Percentiles rank a stretch among this genome's conserved stretches.
Conservation (phyloP, 2,797 vertebrate genomes). For the Staurois parvus region DNA sequence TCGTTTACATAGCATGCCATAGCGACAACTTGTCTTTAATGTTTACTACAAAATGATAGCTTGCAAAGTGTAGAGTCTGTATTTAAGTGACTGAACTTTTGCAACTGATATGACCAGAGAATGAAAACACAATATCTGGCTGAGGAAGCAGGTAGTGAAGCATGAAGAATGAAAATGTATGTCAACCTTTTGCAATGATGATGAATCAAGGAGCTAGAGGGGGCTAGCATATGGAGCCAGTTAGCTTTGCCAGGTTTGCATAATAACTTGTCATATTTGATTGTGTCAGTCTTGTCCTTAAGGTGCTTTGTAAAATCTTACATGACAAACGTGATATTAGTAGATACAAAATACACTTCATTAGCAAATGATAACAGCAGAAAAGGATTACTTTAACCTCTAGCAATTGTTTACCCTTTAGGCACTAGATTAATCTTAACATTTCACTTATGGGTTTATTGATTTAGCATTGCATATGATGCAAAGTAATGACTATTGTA, state of each 20-base stretch:
- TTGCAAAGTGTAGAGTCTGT: too few species aligned
- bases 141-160: constrained; percentile 22
- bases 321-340: not conserved
- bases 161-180: constrained; percentile 34
- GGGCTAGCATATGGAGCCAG: constrained; percentile 17
- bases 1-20: too few species aligned
- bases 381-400: not conserved
- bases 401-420: not conserved
- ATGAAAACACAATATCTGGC: constrained; percentile 1
- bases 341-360: not conserved
- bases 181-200: constrained; percentile 32
- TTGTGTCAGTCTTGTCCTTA: constrained; percentile 20
- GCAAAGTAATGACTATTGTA: not conserved
- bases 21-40: too few species aligned
- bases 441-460: not conserved
- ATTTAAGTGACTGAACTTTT: not conserved
- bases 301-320: constrained; percentile 8
- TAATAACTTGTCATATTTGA: constrained; percentile 35
- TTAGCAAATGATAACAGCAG: not conserved
- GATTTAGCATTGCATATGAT: not conserved
- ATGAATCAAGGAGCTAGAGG: constrained; percentile 27
- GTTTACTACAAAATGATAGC: not conserved
- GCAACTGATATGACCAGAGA: not conserved
- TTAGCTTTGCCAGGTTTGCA: constrained; percentile 10
- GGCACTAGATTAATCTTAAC: not conserved